phyloP scores from a whole-genome alignment of 2,113 vertebrate genomes.

The Pleuronectes platessa region DNA sequence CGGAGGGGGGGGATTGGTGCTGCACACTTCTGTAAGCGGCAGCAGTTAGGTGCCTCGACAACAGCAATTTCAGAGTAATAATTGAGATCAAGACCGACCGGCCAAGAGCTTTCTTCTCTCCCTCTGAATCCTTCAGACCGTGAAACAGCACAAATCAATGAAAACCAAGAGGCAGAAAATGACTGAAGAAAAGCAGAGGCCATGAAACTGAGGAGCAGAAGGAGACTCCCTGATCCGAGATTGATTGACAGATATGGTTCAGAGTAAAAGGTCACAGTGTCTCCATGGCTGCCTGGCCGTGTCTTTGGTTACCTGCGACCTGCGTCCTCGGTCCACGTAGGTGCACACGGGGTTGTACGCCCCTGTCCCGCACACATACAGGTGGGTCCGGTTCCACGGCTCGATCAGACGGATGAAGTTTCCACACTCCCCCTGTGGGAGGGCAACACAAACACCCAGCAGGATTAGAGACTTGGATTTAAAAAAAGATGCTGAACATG shows the following conservation, averaged over 20 bases:
- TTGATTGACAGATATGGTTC: conserved; percentile 58
- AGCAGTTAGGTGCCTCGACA: conserved; percentile 27
- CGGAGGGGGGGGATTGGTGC: conserved; percentile 35
- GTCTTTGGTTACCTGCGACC: conserved; percentile 91
- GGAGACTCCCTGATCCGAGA: conserved; percentile 44
- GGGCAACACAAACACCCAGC: conserved; percentile 28
- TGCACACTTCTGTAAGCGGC: conserved; percentile 17
- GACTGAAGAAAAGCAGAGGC: conserved; percentile 41
- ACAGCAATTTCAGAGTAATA: conserved; percentile 53
- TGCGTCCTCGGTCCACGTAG: conserved; percentile 94
- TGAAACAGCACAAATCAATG: conserved; percentile 59
- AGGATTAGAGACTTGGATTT: conserved; percentile 32
- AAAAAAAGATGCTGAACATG: conserved; percentile 2
- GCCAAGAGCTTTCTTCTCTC: conserved; percentile 8
- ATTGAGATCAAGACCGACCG: conserved; percentile 24
- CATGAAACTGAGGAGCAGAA: conserved; percentile 40
- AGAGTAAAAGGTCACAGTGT: conserved; percentile 59
- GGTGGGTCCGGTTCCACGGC: conserved; percentile 98
- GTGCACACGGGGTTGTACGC: conserved; percentile 98
- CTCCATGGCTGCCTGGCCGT: no score
- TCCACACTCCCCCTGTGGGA: conserved; percentile 92
- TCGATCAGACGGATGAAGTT: conserved; percentile 99
- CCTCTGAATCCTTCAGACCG: conserved; percentile 34
- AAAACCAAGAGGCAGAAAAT: conserved; percentile 65
- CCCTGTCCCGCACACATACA: conserved; percentile 96